These are phyloP conservation scores for Eumaeus atala DNA, from an alignment of 1,140 invertebrate species.

Conservation along the genomic window DNA sequence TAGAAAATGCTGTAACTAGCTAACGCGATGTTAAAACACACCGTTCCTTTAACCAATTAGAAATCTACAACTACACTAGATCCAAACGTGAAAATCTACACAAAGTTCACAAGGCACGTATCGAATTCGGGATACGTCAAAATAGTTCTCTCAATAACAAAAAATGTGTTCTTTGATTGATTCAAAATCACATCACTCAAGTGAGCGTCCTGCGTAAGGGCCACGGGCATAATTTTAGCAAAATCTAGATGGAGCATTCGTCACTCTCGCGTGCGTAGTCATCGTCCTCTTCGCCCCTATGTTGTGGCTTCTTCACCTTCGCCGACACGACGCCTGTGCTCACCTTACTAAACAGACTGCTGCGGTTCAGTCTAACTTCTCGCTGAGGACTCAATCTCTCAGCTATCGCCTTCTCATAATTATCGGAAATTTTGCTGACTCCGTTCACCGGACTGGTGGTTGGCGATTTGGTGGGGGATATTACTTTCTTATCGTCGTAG, in stretches of 20 bases:
- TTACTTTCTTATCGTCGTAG: constrained; percentile 35
- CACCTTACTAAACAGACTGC: constrained; percentile 66
- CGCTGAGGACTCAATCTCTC: constrained; percentile 56
- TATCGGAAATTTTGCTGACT: constrained; percentile 70
- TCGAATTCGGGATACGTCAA: constrained; percentile 61
- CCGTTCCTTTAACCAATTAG: constrained; percentile 3
- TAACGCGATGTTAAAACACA: constrained; percentile 42
- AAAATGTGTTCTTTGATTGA: constrained; percentile 22
- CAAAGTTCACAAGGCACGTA: constrained; percentile 63
- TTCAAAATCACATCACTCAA: constrained; percentile 23
- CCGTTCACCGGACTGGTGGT: constrained; percentile 62
- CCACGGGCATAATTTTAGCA: constrained; percentile 25
- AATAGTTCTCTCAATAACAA: constrained; percentile 46
- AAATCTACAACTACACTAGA: constrained; percentile 6
- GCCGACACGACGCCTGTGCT: constrained; percentile 56
- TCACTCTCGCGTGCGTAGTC: constrained; percentile 77
- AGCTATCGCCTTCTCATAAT: constrained; percentile 63
- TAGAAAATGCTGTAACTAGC: constrained; percentile 56
- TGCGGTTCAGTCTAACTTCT: constrained; percentile 52
- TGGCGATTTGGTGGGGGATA: constrained; percentile 45
- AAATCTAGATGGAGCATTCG: constrained; percentile 73
- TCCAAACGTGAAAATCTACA: constrained; percentile 24
- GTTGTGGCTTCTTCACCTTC: constrained; percentile 45
- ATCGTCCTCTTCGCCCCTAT: constrained; percentile 65
- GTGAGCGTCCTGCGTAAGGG: constrained; percentile 24